Conservation (phyloP, 2,797 vertebrate species). For the Myoxocephalus aenaeus region DNA sequence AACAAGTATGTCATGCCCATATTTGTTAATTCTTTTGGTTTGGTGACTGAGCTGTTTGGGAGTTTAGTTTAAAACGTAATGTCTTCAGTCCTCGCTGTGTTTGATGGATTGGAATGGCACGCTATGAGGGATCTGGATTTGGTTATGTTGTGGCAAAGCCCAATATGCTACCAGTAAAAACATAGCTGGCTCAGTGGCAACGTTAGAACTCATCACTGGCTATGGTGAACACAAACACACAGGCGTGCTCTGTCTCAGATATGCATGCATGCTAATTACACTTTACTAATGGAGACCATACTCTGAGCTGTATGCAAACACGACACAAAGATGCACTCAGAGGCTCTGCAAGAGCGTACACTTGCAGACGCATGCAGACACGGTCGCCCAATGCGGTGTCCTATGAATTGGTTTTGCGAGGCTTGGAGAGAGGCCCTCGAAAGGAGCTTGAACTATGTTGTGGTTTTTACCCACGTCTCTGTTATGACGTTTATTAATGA, state of each 20-base stretch:
- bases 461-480: constrained; percentile 68
- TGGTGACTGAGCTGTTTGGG: constrained; percentile 32
- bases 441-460: constrained; percentile 69
- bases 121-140: constrained; percentile 65
- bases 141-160: constrained; percentile 68
- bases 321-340: constrained; percentile 36
- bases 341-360: constrained; percentile 24
- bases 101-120: constrained; percentile 61
- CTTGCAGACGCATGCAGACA: constrained; percentile 47
- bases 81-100: constrained; percentile 41
- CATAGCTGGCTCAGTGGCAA: constrained; percentile 70
- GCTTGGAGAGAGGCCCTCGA: constrained; percentile 57
- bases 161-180: constrained; percentile 71
- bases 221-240: constrained; percentile 26
- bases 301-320: constrained; percentile 36
- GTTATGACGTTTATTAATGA: constrained; percentile 69
- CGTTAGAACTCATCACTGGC: constrained; percentile 62
- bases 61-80: constrained; percentile 44
- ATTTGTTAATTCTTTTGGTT: constrained; percentile 46
- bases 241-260: constrained; percentile 33
- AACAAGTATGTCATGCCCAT: constrained; percentile 36
- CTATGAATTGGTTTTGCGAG: constrained; percentile 59
- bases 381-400: constrained; percentile 45
- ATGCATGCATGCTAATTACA: constrained; percentile 59
- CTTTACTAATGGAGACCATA: constrained; percentile 59